Evolutionary conservation across 92 coral and sea anemone species (phyloP).

Genomic region (Zoanthus sociatus): DNA sequence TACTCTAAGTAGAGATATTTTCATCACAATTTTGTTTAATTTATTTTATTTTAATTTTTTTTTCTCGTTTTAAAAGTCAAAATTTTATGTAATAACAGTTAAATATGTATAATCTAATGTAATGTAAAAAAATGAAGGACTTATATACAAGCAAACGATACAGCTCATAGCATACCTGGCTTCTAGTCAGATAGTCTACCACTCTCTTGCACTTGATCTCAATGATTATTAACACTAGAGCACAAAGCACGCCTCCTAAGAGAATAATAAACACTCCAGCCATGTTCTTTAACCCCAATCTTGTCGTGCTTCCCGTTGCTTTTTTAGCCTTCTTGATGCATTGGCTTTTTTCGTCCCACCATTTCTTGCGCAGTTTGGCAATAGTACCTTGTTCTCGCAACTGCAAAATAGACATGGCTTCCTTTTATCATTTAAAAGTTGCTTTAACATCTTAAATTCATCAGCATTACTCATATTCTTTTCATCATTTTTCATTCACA

Average conservation of each 20-base stretch:
- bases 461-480: background rate
- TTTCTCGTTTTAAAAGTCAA: no score
- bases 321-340: slow-evolving; percentile 71
- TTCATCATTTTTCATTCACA: background rate
- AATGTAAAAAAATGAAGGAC: no score
- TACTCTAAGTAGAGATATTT: no score
- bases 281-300: slow-evolving; percentile 89
- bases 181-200: slow-evolving; percentile 79
- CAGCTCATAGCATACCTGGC: slow-evolving; percentile 68
- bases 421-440: background rate
- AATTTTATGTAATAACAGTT: no score
- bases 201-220: slow-evolving; percentile 90
- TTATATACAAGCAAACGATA: background rate
- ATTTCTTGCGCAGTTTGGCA: slow-evolving; percentile 70
- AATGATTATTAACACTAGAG: slow-evolving; percentile 77
- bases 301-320: slow-evolving; percentile 67
- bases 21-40: no score
- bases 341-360: slow-evolving; percentile 98
- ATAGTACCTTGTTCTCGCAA: slow-evolving; percentile 91
- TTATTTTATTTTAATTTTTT: no score
- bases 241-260: slow-evolving; percentile 80
- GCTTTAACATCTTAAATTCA: background rate
- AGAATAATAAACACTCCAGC: slow-evolving; percentile 96
- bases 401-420: slow-evolving; percentile 39
- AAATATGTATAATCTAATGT: no score